Conservation (phyloP, 2,797 vertebrate species). For the Trematomus bernacchii region DNA sequence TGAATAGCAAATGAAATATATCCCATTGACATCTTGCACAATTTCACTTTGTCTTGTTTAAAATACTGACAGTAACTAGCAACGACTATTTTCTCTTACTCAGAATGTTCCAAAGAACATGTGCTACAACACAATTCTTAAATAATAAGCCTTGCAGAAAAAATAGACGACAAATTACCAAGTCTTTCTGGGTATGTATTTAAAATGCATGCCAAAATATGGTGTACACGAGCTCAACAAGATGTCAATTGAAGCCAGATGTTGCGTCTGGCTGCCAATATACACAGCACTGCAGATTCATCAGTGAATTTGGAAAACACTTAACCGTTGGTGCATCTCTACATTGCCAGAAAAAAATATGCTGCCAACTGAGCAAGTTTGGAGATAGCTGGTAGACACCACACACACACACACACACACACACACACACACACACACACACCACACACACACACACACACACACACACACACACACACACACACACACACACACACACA, state of each 20-base stretch:
- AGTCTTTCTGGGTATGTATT: slow-evolving; percentile 23
- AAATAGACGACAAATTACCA: slow-evolving; percentile 32
- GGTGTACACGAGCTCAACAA: slow-evolving; percentile 48
- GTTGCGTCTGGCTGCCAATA: slow-evolving; percentile 42
- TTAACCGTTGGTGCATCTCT: slow-evolving; percentile 26
- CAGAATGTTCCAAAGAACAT: slow-evolving; percentile 24
- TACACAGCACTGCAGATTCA: slow-evolving; percentile 30
- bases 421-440: neutral
- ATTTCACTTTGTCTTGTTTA: slow-evolving; percentile 10
- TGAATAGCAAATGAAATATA: slow-evolving; percentile 43
- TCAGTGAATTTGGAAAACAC: slow-evolving; percentile 47
- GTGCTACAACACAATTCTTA: neutral
- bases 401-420: neutral
- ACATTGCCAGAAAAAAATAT: slow-evolving; percentile 26
- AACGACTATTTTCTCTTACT: slow-evolving; percentile 8
- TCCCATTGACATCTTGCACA: slow-evolving; percentile 25
- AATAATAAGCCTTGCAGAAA: slow-evolving; percentile 21
- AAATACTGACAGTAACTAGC: slow-evolving; percentile 9
- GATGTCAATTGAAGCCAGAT: slow-evolving; percentile 48
- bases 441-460: slow-evolving; percentile 15
- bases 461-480: slow-evolving; percentile 16
- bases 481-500: slow-evolving; percentile 6
- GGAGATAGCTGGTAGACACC: slow-evolving; percentile 40
- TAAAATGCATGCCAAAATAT: slow-evolving; percentile 37
- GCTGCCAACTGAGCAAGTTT: slow-evolving; percentile 50